Conservation (phyloP, 2,888 invertebrate genomes). For the Ashinkailepas kermadecensis region DNA sequence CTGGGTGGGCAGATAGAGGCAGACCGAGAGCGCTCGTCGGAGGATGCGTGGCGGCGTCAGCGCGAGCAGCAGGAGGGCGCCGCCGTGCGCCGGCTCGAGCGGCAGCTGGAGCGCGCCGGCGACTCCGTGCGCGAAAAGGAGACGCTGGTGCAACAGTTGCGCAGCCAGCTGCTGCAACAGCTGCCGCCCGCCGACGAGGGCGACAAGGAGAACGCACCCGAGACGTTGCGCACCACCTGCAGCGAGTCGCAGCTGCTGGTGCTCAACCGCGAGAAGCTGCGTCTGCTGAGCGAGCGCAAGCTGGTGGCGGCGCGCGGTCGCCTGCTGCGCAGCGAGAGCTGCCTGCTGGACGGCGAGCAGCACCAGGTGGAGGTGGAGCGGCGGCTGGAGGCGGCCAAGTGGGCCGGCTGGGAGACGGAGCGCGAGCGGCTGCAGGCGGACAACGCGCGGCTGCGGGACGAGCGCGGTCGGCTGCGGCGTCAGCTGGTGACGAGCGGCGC, state of each 20-base stretch:
- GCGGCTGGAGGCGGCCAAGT: constrained; percentile 19
- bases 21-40: constrained; percentile 14
- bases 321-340: constrained; percentile 7
- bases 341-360: not conserved
- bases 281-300: not conserved
- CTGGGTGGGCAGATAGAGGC: constrained; percentile 8
- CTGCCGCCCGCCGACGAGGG: not conserved
- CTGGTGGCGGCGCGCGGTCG: constrained; percentile 1
- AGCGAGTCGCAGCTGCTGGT: constrained; percentile 16
- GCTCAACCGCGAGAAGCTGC: constrained; percentile 17
- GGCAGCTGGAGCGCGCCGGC: constrained; percentile 7
- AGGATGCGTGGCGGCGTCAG: not conserved
- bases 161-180: not conserved
- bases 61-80: constrained; percentile 20
- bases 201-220: not conserved
- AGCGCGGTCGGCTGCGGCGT: constrained; percentile 3
- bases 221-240: not conserved
- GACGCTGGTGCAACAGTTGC: not conserved
- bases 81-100: constrained; percentile 20
- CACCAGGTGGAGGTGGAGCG: not conserved
- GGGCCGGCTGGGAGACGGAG: constrained; percentile 20
- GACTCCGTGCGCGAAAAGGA: not conserved
- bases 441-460: not conserved
- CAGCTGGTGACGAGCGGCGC: not conserved
- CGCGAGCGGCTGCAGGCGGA: constrained; percentile 6